Conservation (phyloP, 2,113 vertebrate species). For the Nycticryphes semicollaris region DNA sequence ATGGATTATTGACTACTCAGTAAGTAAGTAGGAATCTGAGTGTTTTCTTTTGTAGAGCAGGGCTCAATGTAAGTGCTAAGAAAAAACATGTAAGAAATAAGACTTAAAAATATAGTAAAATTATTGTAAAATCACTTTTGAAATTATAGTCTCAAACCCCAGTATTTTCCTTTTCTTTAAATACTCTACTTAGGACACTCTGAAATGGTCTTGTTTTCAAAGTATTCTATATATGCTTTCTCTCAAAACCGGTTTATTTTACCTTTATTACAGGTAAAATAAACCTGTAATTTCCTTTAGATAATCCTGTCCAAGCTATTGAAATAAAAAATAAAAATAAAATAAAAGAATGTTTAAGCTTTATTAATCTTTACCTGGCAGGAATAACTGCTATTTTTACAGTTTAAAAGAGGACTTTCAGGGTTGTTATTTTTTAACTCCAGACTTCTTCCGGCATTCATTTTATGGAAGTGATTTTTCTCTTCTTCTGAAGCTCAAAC, state of each 20-base stretch:
- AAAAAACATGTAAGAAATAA: neutral
- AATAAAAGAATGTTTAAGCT: neutral
- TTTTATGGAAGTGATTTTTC: neutral
- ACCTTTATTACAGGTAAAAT: neutral
- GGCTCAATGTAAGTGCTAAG: neutral
- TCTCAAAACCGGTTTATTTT: neutral
- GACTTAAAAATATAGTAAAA: neutral
- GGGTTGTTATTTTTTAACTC: neutral
- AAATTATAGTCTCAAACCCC: neutral
- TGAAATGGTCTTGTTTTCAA: neutral
- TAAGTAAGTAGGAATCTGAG: neutral
- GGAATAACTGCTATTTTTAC: neutral
- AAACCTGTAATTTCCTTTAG: neutral
- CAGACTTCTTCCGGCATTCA: neutral
- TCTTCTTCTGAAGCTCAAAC: neutral
- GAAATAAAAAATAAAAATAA: neutral
- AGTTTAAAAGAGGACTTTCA: neutral
- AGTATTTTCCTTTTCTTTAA: neutral
- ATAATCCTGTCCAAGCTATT: neutral
- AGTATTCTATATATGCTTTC: neutral
- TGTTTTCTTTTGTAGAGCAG: neutral
- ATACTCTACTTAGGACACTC: neutral
- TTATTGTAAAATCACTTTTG: neutral
- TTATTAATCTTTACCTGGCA: neutral
- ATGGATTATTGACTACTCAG: constrained; percentile 52